Base-by-base conservation (phyloP, 2,113 vertebrate species). In the Psettodes erumei region DNA sequence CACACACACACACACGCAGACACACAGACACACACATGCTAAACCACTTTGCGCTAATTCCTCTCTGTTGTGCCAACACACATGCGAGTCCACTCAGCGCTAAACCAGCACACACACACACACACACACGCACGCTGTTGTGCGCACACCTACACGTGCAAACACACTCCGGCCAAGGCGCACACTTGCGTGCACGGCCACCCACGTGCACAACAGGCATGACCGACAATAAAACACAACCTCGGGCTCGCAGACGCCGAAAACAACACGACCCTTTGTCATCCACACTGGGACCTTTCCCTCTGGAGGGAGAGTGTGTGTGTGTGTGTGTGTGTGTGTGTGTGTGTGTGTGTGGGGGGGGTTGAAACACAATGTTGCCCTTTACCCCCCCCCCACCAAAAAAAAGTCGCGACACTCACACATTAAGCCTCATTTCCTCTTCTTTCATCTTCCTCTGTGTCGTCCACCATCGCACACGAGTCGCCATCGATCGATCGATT, bases 141-240 rank as follows among this genome's bases (percentile, higher is more conserved):
- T n/a, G n/a, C n/a, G n/a, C n/a, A n/a, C n/a, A n/a, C n/a, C 21
- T 33, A 56, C 64, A 72, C 13, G 55, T 40, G 65, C 74, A 73
- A 30, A 71, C 55, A 77, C 70, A 71, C 48, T 32, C 82, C 71
- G 71, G 51, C 40, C n/a, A 62, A 23, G 38, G 61, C 42, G 33
- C 72, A 18, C 75, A n/a, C 69, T 61, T 66, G 47, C 71, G 75
- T 45, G 62, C 64, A 47, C 7, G 88, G 67, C 91, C 90, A 92
- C 88, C 89, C 90, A 89, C 83, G 62, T 64, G 75, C 76, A 81
- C 89, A 89, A 82, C 87, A 84, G 79, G 86, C 91, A 75, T 45
- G 75, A 58, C 82, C 37, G 43, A 79, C 79, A 81, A 87, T 89
- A 86, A 85, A 88, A 89, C 89, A 88, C 87, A 78, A 84, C 71